Evolutionary conservation across 2,113 vertebrate species (phyloP).

Genomic region (Gallinago media): DNA sequence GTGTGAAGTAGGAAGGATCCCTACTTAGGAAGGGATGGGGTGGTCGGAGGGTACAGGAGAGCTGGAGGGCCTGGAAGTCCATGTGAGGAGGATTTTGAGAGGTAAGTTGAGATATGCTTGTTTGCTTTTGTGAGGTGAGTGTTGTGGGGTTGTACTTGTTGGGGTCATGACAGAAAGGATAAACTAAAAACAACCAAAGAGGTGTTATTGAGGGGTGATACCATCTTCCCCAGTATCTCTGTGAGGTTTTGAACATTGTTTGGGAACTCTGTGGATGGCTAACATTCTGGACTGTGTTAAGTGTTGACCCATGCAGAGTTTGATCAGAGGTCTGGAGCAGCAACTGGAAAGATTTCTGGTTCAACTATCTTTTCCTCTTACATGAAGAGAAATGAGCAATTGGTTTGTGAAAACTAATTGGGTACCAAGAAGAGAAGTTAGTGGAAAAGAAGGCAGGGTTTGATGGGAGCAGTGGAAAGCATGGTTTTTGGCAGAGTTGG

Average conservation of each 20-base stretch:
- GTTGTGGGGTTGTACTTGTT: not conserved
- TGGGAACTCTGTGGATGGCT: not conserved
- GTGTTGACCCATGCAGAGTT: not conserved
- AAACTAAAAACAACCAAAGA: not conserved
- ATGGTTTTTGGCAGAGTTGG: not conserved
- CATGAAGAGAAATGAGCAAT: not conserved
- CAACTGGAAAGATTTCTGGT: not conserved
- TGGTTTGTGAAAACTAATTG: not conserved
- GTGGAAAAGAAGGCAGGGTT: not conserved
- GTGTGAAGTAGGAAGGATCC: not conserved
- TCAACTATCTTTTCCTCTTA: not conserved
- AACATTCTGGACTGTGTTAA: fast-evolving
- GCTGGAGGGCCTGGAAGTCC: not conserved
- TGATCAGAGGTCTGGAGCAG: not conserved
- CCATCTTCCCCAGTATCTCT: too few relatives aligned
- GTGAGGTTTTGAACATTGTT: not conserved
- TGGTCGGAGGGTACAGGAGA: not conserved
- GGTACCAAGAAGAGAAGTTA: fast-evolving
- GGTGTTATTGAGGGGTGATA: not conserved
- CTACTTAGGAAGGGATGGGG: fast-evolving
- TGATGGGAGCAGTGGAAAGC: not conserved
- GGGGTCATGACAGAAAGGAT: fast-evolving
- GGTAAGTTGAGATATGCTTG: not conserved
- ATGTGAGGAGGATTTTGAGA: not conserved
- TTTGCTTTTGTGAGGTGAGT: not conserved